Percentiles rank a stretch among this genome's conserved stretches.
Evolutionary conservation across 2,113 vertebrate species (phyloP).

Genomic region (Heterotilapia buettikoferi): DNA sequence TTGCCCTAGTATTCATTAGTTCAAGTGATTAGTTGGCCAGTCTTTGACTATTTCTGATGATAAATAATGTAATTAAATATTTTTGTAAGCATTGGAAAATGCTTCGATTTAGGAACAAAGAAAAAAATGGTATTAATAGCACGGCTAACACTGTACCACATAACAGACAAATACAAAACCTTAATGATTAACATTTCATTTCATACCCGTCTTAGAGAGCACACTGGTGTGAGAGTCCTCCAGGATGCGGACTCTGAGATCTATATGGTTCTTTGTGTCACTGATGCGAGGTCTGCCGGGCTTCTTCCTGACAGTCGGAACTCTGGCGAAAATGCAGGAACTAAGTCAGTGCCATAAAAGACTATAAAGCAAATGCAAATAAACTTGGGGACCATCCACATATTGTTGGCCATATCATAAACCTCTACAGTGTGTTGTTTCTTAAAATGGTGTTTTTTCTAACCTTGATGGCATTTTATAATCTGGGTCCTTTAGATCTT

Average conservation of each 20-base stretch:
- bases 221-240: background rate
- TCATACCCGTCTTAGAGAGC: background rate
- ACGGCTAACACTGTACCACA: background rate
- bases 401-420: background rate
- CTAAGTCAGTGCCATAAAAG: background rate
- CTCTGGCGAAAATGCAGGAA: background rate
- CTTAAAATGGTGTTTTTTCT: background rate
- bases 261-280: background rate
- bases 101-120: background rate
- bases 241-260: slow-evolving; percentile 17
- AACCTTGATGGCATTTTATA: background rate
- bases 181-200: background rate
- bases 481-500: slow-evolving; percentile 6
- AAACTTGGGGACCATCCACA: background rate
- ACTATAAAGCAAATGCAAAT: background rate
- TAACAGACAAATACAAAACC: background rate
- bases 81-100: background rate
- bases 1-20: background rate
- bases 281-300: background rate
- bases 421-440: background rate
- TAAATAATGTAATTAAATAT: background rate
- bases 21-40: background rate
- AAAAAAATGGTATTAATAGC: background rate
- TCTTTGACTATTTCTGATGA: background rate
- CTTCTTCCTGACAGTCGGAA: background rate